phyloP scores from a whole-genome alignment of 1,140 invertebrate genomes.

The Drosophila grimshawi region DNA sequence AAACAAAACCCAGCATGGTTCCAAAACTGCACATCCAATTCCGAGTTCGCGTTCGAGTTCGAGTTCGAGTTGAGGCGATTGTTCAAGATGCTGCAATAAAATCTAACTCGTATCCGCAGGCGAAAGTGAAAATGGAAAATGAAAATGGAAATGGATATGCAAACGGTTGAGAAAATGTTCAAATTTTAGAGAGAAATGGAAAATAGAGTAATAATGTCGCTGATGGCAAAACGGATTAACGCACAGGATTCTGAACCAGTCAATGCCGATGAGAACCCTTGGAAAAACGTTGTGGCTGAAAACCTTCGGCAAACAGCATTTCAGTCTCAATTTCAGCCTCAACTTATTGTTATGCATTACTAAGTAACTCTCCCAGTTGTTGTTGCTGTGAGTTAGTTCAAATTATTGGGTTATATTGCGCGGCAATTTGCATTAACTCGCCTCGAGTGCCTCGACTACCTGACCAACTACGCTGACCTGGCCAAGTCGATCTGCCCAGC shows the following conservation, averaged over 20 bases:
- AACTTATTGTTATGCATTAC: conserved; percentile 65
- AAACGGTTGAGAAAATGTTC: conserved; percentile 4
- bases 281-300: background rate
- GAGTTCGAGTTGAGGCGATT: conserved; percentile 45
- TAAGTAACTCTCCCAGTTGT: conserved; percentile 51
- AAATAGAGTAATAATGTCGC: conserved; percentile 82
- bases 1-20: conserved; percentile 56
- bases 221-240: conserved; percentile 81
- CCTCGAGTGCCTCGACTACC: conserved; percentile 24
- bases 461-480: conserved; percentile 41
- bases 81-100: conserved; percentile 83
- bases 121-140: conserved; percentile 33
- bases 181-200: conserved; percentile 28
- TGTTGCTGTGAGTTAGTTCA: conserved; percentile 67
- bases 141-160: conserved; percentile 34
- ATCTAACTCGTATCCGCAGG: conserved; percentile 69
- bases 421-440: conserved; percentile 83
- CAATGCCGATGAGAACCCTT: conserved; percentile 25
- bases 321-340: conserved; percentile 13
- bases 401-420: conserved; percentile 84
- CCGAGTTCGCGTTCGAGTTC: background rate
- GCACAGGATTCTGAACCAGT: conserved; percentile 18
- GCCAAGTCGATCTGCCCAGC: conserved; percentile 26
- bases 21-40: conserved; percentile 33
- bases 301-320: conserved; percentile 16